A percentile compares a stretch with the other conserved stretches of the same genome.
Conservation (phyloP, 1,140 invertebrate species). For the Scaptomyza pallida region DNA sequence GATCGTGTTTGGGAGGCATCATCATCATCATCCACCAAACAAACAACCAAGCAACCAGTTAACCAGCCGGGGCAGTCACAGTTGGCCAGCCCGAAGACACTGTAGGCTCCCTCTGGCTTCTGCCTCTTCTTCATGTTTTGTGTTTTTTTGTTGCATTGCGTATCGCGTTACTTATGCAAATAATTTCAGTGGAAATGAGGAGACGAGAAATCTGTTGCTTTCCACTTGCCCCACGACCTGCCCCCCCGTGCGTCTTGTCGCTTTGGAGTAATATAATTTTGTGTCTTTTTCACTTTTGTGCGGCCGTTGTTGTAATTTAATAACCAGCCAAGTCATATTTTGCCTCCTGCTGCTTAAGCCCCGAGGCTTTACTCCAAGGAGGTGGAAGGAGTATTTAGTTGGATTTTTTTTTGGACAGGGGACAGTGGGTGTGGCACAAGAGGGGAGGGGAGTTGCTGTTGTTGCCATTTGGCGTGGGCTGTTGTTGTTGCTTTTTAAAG, state of each 20-base stretch:
- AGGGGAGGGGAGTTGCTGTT: constrained; percentile 1
- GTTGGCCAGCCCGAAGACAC: constrained; percentile 2
- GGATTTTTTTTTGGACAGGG: neutral
- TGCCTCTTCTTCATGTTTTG: constrained; percentile 30
- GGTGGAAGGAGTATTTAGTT: constrained; percentile 23
- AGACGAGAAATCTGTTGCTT: constrained; percentile 64
- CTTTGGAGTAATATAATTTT: constrained; percentile 66
- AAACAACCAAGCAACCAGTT: neutral
- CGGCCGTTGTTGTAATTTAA: constrained; percentile 75
- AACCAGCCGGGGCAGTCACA: too few relatives aligned
- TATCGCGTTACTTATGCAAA: constrained; percentile 82
- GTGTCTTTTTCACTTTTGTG: constrained; percentile 78
- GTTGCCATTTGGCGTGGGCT: constrained; percentile 51
- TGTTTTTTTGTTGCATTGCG: constrained; percentile 41
- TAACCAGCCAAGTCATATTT: constrained; percentile 79
- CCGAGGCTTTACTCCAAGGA: constrained; percentile 37
- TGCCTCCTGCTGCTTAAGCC: constrained; percentile 74
- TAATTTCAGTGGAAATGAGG: constrained; percentile 76
- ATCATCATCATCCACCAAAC: constrained; percentile 31
- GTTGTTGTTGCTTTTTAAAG: constrained; percentile 64
- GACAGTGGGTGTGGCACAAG: constrained; percentile 23
- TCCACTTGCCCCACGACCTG: neutral
- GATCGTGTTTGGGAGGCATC: constrained; percentile 73
- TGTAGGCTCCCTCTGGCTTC: constrained; percentile 13
- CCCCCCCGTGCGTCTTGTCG: neutral